Evolutionary conservation across 2,113 vertebrate species (phyloP).

Genomic region (Sapayoa aenigma): DNA sequence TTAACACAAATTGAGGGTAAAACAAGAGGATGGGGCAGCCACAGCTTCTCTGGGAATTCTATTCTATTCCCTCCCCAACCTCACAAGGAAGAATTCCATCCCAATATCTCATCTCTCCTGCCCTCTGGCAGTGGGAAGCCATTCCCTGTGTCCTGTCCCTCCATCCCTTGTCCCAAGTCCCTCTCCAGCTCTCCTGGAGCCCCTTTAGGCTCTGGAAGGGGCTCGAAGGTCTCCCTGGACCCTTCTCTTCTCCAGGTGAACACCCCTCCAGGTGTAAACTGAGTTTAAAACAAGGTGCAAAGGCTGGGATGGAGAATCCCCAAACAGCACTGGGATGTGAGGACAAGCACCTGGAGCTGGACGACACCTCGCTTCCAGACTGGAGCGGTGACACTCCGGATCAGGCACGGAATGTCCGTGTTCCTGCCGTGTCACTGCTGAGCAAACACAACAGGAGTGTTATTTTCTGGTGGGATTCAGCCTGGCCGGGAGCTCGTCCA

Average conservation of each 20-base stretch:
- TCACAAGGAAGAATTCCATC: neutral
- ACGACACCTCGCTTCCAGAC: neutral
- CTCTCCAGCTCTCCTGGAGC: neutral
- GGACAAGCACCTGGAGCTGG: neutral
- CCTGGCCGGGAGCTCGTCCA: neutral
- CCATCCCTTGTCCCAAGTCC: fast-evolving
- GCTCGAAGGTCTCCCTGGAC: neutral
- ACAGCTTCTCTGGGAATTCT: neutral
- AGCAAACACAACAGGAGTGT: fast-evolving
- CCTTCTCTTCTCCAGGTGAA: neutral
- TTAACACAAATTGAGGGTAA: neutral
- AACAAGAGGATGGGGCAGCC: neutral
- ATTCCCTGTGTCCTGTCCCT: neutral
- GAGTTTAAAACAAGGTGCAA: neutral
- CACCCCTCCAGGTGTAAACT: neutral
- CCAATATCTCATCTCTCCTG: no score
- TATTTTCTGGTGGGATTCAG: neutral
- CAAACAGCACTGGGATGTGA: neutral
- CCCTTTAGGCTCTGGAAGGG: fast-evolving
- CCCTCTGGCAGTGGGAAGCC: neutral
- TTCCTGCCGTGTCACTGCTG: fast-evolving
- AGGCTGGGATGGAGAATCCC: neutral
- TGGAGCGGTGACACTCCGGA: fast-evolving
- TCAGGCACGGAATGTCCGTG: neutral
- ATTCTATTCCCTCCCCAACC: neutral